Percentiles rank a stretch among this genome's conserved stretches.
Conservation (phyloP, 2,797 vertebrate species). For the Bradypus variegatus region DNA sequence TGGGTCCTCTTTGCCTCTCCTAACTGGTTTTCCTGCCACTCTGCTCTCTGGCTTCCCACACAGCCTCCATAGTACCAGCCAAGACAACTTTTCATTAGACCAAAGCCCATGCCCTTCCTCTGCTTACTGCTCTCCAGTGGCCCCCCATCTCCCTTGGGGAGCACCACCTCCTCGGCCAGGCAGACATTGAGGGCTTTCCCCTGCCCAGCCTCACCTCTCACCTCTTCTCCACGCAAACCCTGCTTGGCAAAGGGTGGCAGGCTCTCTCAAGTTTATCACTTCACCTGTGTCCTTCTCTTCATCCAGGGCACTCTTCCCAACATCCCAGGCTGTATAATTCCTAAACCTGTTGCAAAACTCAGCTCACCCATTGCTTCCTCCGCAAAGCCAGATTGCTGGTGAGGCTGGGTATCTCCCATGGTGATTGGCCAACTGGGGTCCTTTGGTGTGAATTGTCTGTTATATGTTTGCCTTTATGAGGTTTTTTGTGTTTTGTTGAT, state of each 20-base stretch:
- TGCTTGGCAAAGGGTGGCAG: neutral
- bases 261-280: neutral
- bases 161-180: neutral
- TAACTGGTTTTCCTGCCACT: neutral
- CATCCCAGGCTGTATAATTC: neutral
- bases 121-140: neutral
- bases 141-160: neutral
- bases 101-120: neutral
- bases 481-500: neutral
- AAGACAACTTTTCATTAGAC: neutral
- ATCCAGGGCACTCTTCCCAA: neutral
- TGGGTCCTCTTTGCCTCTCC: neutral
- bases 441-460: neutral
- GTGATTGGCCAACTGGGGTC: neutral
- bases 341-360: neutral
- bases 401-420: neutral
- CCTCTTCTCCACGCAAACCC: neutral
- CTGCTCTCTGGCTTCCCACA: neutral
- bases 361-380: neutral
- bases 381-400: neutral
- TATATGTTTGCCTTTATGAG: neutral
- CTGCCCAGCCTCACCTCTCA: fast-evolving
- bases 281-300: neutral
- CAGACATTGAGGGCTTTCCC: neutral
- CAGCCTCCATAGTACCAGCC: neutral